Conservation (phyloP, 2,113 vertebrate species). For the Eulemur macaco region DNA sequence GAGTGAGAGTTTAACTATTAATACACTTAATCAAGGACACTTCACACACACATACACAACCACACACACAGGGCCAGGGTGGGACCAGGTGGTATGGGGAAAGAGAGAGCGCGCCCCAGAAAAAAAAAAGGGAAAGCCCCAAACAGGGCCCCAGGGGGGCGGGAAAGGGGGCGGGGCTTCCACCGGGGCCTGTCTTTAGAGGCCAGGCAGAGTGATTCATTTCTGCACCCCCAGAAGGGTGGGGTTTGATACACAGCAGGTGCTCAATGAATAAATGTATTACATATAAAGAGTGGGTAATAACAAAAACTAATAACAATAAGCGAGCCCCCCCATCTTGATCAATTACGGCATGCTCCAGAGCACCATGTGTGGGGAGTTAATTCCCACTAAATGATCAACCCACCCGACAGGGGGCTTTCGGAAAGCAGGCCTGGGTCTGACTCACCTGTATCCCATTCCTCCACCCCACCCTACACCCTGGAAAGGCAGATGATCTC, state of each 20-base stretch:
- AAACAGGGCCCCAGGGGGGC: conserved; percentile 25
- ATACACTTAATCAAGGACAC: conserved; percentile 85
- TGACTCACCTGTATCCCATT: not conserved
- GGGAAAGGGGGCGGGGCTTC: conserved; percentile 33
- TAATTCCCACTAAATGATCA: not conserved
- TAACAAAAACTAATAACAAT: not conserved
- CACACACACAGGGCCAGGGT: not conserved
- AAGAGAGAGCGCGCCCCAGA: not conserved
- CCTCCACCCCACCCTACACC: not conserved
- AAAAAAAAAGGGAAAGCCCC: conserved; percentile 7
- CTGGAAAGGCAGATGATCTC: not conserved
- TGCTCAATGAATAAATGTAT: conserved; percentile 35
- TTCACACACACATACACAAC: not conserved
- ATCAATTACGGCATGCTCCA: not conserved
- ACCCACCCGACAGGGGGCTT: not conserved
- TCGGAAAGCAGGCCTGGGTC: not conserved
- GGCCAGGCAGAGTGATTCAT: not conserved
- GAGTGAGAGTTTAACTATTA: conserved; percentile 90
- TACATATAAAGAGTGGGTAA: not conserved
- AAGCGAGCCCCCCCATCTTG: not conserved
- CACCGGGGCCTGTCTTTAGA: not conserved
- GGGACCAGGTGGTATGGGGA: not conserved
- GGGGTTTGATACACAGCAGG: conserved; percentile 39
- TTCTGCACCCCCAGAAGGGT: not conserved
- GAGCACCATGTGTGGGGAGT: not conserved